A percentile compares a stretch with the other conserved stretches of the same genome.
phyloP scores from a whole-genome alignment of 2,888 invertebrate genomes.

The Automeris io region DNA sequence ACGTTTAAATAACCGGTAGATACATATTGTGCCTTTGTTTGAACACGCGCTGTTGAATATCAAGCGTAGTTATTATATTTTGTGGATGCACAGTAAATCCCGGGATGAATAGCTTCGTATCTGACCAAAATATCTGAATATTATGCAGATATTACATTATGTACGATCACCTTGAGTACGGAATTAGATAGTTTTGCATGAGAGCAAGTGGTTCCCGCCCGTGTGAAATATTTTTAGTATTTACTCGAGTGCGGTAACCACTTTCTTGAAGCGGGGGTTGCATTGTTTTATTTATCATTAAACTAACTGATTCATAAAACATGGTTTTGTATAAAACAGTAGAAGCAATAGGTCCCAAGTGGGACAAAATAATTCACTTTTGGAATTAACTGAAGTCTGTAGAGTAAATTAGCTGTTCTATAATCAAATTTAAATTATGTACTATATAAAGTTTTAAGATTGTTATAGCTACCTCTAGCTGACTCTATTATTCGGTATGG shows the following conservation, averaged over 20 bases:
- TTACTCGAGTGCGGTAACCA: slow-evolving; percentile 15
- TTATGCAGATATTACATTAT: slow-evolving; percentile 58
- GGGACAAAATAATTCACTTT: too few relatives aligned
- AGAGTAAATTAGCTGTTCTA: too few relatives aligned
- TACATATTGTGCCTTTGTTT: slow-evolving; percentile 5
- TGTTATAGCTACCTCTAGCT: too few relatives aligned
- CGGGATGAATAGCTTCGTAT: slow-evolving; percentile 38
- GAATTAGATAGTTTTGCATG: slow-evolving; percentile 53
- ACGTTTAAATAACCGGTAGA: not conserved
- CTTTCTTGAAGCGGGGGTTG: slow-evolving; percentile 5
- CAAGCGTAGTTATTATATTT: slow-evolving; percentile 7
- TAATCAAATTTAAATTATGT: too few relatives aligned
- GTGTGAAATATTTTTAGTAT: slow-evolving; percentile 36
- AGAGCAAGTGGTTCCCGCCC: slow-evolving; percentile 36
- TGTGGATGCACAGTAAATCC: slow-evolving; percentile 28
- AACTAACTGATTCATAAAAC: not conserved
- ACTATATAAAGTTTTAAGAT: too few relatives aligned
- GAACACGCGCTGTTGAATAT: slow-evolving; percentile 5
- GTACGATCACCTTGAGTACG: slow-evolving; percentile 53
- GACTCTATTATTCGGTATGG: too few relatives aligned
- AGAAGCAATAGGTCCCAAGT: too few relatives aligned
- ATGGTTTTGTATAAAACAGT: too few relatives aligned
- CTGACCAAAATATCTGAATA: slow-evolving; percentile 50
- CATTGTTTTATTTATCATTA: slow-evolving; percentile 3
- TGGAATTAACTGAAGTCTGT: too few relatives aligned